A percentile compares a stretch with the other conserved stretches of the same genome.
Conservation (phyloP, 2,797 vertebrate species). For the Setipinna tenuifilis region DNA sequence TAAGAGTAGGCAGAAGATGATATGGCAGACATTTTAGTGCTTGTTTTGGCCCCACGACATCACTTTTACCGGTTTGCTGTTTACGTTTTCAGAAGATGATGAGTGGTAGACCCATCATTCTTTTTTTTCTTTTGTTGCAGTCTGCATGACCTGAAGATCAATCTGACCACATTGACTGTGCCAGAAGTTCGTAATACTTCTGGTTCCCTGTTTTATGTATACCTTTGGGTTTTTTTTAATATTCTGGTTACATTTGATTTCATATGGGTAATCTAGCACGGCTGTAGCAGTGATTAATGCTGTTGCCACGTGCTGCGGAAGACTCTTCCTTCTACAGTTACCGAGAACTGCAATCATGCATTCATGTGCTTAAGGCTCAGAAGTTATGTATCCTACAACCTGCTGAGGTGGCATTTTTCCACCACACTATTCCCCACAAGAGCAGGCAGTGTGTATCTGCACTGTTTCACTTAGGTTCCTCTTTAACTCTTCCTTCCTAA, state of each 20-base stretch:
- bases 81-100: background rate
- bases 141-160: no score
- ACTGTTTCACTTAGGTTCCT: no score
- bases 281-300: background rate
- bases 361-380: background rate
- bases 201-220: no score
- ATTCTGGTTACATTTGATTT: no score
- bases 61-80: background rate
- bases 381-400: background rate
- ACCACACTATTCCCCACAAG: background rate
- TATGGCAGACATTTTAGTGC: conserved; percentile 26
- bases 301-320: background rate
- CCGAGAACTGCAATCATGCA: background rate
- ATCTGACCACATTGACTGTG: no score
- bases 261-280: no score
- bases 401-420: background rate
- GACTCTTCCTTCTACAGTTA: background rate
- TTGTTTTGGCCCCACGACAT: background rate
- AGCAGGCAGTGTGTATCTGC: background rate
- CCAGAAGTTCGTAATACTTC: no score
- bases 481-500: background rate
- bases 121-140: no score
- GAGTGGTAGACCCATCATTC: background rate
- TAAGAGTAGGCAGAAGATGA: conserved; percentile 44
- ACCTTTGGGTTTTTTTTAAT: no score